Base-by-base conservation (phyloP, 2,888 invertebrate species). In the Netelia melanura region DNA sequence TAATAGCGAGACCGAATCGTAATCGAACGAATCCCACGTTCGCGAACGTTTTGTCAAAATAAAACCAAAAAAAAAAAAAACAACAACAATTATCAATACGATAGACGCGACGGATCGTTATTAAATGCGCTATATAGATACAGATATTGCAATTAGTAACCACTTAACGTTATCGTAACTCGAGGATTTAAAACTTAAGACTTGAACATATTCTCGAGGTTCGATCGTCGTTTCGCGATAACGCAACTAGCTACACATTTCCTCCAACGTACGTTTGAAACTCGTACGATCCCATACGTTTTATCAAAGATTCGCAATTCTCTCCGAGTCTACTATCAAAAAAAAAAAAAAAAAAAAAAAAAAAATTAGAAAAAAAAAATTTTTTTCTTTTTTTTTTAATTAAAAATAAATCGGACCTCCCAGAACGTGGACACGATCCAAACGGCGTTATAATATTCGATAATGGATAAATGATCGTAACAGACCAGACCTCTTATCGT, bases 131-230 rank as follows among this genome's bases (percentile, higher is more conserved):
- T 44, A 9, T 54, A 17, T 54, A 30, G 61, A 74, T 81, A 62
- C 65, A 74, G 74, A 74, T 81, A 84, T 81, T 81, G 78, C 84
- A 84, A 84, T 84, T 84, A 84, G 81, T 72, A 74, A 78, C 62
- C 84, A 84, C 81, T 84, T 81, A 81, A 70, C 74, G 74, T 81
- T 84, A 84, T 84, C 84, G 67, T 78, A 78, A 84, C 68, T 68
- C 68, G 68, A 74, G 61, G 44, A 81, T 74, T 84, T 77, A 52
- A 61, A 70, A 72, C 62, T 56, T 23, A 61, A 61, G 68, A n/a
- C 76, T 9, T 65, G 21, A 38, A 30, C 56, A 79, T 82, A 79
- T 82, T 82, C 79, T 65, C 74, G 17, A 74, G 70, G 17, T 64
- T 43, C 56, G 81, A 72, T 84, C 67, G 65, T 48, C 56, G 65